A percentile compares a stretch with the other conserved stretches of the same genome.
These are phyloP conservation scores for Bubalus kerabau DNA, from an alignment of 2,113 vertebrate species.

Conservation along the genomic window DNA sequence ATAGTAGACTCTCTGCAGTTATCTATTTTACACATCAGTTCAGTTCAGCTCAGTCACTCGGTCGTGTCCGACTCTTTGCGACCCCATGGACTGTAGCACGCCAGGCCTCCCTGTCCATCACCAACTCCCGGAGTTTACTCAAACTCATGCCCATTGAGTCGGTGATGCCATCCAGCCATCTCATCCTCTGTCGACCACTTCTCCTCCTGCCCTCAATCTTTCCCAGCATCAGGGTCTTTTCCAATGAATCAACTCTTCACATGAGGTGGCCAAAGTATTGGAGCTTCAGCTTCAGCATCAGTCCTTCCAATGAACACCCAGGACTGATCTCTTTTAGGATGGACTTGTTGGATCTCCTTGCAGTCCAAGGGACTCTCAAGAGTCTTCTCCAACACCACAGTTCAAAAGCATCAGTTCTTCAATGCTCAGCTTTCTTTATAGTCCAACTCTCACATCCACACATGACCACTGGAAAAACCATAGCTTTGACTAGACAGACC, in stretches of 20 bases:
- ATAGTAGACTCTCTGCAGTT: background rate
- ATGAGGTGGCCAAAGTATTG: background rate
- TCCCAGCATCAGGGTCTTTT: background rate
- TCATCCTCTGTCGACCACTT: background rate
- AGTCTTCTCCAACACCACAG: background rate
- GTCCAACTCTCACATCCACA: background rate
- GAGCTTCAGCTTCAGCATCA: background rate
- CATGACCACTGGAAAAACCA: background rate
- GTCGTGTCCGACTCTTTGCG: rapidly evolving
- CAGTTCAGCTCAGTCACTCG: background rate
- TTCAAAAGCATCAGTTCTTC: background rate
- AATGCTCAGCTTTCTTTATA: background rate
- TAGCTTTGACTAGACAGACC: rapidly evolving
- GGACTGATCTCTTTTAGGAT: background rate
- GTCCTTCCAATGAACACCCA: background rate
- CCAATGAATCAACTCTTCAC: rapidly evolving
- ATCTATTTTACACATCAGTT: background rate
- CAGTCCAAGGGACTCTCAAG: background rate
- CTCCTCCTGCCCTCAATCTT: background rate
- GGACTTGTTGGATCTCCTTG: background rate
- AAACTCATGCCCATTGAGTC: background rate
- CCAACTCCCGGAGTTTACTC: rapidly evolving
- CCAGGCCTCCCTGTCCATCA: background rate
- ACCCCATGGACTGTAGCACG: background rate
- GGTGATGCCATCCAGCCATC: background rate